Conservation (phyloP, 2,888 invertebrate genomes). For the Meliscaeva auricollis region DNA sequence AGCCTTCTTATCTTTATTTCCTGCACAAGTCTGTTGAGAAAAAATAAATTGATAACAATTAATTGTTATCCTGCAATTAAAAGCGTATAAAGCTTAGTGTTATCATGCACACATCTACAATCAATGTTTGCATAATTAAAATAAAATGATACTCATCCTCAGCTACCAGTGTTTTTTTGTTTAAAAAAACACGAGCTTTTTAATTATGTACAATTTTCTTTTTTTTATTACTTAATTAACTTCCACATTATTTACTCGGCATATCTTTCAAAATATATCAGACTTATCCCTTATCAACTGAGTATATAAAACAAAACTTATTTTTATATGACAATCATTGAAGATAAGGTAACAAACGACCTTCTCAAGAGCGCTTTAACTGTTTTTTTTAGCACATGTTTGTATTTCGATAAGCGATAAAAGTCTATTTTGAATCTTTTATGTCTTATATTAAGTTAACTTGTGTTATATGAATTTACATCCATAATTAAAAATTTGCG, state of each 20-base stretch:
- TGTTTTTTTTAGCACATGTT: slow-evolving; percentile 46
- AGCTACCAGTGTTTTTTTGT: no score
- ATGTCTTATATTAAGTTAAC: neutral
- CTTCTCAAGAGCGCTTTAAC: slow-evolving; percentile 61
- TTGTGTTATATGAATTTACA: no score
- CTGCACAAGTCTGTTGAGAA: no score
- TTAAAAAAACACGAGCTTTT: neutral
- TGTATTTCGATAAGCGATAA: slow-evolving; percentile 26
- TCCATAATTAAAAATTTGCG: no score
- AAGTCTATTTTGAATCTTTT: neutral
- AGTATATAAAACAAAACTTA: slow-evolving; percentile 23
- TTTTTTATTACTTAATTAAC: neutral
- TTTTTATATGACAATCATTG: slow-evolving; percentile 32
- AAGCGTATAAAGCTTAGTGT: no score
- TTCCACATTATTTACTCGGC: slow-evolving; percentile 5
- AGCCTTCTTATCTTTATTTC: no score
- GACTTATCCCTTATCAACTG: slow-evolving; percentile 38
- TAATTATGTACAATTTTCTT: neutral
- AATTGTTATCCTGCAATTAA: no score
- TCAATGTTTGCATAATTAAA: neutral
- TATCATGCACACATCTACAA: no score
- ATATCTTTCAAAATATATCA: neutral
- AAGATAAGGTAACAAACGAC: slow-evolving; percentile 61
- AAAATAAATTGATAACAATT: no score
- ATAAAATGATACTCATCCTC: neutral